Percentiles rank a stretch among this genome's conserved stretches.
Evolutionary conservation across 92 coral and sea anemone species (phyloP).

Genomic region (Palythoa caribaeorum): DNA sequence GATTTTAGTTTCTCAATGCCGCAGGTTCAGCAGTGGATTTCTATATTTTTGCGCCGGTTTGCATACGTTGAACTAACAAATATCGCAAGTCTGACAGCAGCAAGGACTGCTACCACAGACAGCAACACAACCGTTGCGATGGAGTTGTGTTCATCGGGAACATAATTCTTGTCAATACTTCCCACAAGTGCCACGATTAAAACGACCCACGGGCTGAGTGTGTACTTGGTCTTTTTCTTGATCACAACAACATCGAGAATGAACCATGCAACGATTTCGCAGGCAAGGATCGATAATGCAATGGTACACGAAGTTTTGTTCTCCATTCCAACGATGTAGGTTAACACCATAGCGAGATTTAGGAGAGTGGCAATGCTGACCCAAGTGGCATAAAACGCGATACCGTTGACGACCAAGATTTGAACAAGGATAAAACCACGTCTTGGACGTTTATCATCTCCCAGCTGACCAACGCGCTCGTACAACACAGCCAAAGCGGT

Average conservation of each 20-base stretch:
- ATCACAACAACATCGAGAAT: conserved; percentile 77
- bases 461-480: conserved; percentile 62
- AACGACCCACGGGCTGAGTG: conserved; percentile 82
- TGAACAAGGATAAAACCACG: conserved; percentile 71
- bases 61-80: background rate
- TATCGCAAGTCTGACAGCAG: conserved; percentile 68
- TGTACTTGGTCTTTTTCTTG: conserved; percentile 77
- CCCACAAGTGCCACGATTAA: conserved; percentile 91
- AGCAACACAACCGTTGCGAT: conserved; percentile 74
- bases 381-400: conserved; percentile 91
- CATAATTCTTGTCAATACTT: conserved; percentile 85
- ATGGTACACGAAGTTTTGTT: conserved; percentile 70
- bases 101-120: conserved; percentile 63
- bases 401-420: conserved; percentile 82
- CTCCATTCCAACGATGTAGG: conserved; percentile 74
- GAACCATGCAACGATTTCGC: conserved; percentile 84
- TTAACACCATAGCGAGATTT: conserved; percentile 84
- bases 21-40: background rate
- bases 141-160: conserved; percentile 76
- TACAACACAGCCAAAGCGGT: conserved; percentile 67
- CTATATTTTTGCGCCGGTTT: background rate
- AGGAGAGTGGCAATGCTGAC: conserved; percentile 84
- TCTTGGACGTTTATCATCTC: conserved; percentile 45
- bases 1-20: too few relatives aligned
- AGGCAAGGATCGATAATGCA: conserved; percentile 77